Percentiles rank a stretch among this genome's conserved stretches.
phyloP scores from a whole-genome alignment of 2,113 vertebrate genomes.

The Semnornis frantzii region DNA sequence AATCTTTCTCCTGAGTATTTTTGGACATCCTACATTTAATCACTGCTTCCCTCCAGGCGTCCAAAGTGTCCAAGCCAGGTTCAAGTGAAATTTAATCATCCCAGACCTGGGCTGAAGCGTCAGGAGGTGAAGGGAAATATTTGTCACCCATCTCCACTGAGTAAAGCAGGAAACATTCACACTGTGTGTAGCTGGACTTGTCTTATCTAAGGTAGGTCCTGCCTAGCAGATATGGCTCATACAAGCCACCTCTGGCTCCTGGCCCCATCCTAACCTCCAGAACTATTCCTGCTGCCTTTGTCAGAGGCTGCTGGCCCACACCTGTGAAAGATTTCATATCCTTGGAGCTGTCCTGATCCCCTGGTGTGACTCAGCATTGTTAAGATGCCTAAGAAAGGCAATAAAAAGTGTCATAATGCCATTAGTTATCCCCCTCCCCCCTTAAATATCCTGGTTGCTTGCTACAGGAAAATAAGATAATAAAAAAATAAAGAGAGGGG shows the following conservation, averaged over 20 bases:
- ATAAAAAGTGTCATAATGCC: neutral
- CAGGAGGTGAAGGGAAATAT: neutral
- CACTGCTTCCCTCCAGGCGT: no score
- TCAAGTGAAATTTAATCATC: neutral
- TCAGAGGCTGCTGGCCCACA: neutral
- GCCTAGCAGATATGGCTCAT: neutral
- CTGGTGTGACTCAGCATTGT: neutral
- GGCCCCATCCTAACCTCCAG: neutral
- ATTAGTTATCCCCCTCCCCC: neutral
- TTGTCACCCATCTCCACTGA: accelerated
- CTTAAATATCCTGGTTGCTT: neutral
- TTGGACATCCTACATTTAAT: neutral
- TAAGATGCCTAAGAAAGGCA: neutral
- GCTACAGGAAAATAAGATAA: neutral
- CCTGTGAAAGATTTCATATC: neutral
- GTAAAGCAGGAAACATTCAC: neutral
- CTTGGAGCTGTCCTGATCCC: neutral
- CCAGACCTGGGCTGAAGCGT: accelerated
- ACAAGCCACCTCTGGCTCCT: neutral
- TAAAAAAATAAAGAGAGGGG: neutral
- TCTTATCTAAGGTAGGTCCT: neutral
- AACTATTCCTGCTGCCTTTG: neutral
- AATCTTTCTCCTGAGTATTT: neutral
- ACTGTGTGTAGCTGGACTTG: accelerated
- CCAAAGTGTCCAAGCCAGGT: neutral